Evolutionary conservation across 2,113 vertebrate genomes (phyloP), one percentile per base, ranked within the genome.

Genomic region (Larimichthys polyactis): DNA sequence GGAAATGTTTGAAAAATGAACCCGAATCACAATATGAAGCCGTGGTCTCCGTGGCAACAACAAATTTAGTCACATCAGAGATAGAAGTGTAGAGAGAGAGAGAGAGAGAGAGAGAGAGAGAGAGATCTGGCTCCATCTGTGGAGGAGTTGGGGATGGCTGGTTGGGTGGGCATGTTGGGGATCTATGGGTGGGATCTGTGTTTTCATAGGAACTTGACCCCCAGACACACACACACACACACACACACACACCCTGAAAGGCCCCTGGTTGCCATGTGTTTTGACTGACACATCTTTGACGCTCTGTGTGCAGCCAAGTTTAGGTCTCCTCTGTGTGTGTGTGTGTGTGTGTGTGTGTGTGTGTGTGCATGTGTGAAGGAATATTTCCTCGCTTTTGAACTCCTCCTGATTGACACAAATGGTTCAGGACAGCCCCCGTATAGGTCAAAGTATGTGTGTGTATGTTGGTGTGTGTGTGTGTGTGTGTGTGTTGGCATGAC

Each of bases 311-410:
- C 85, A 88, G 82, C 86, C 86, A 89, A 92, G 86, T 90, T 92
- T 88, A 92, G 92, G 83, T 85, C 59, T 68, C 11, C 32, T 84
- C 82, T 75, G 67, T 72, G 63, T 72, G 58, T 54, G 52, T 74
- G 72, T 54, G 52, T 75, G 67, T 72, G 63, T 72, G 58, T 54
- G 52, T 74, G 72, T 54, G 52, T 86, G 87, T 54, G 52, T 74
- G 72, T 78, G 75, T 51, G 44, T 67, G 84, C 10, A 8, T 79
- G 75, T 88, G 88, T 86, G 87, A 80, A 75, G 55, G 82, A 90
- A 90, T 90, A 92, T 92, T 92, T 91, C 90, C 92, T 90, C 77
- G 84, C 86, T 92, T 94, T 93, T 92, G 91, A 94, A 93, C 90
- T 90, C 74, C 67, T 67, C 81, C 75, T 90, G 91, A 93, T 90